Evolutionary conservation across 92 coral and sea anemone species (phyloP), one percentile per base, ranked within the genome.

Genomic region (Virgularia gustaviana): DNA sequence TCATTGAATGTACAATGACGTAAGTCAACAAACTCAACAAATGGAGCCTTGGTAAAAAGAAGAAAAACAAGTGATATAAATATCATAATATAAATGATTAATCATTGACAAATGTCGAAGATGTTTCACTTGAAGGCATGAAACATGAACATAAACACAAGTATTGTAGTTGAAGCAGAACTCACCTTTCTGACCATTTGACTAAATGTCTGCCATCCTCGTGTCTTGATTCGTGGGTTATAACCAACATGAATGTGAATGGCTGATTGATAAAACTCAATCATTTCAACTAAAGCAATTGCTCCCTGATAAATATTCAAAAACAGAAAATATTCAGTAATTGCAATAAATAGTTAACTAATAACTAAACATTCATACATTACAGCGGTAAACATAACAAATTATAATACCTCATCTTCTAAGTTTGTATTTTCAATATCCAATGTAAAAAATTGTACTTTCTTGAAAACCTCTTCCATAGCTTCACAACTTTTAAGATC

Each of bases 1-100:
- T 92, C 98, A 72, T 91, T 92, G 88, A 95, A 92, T 42, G 87
- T 79, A 36, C 96, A 89, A 66, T 89, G 94, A 1, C 96, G 85
- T 37, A 92, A 79, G 62, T 92, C 98, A 72, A 92, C 73, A 63
- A 86, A 92, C 57, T 92, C 85, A 38, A 92, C 38, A 76, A 95
- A 92, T 0, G 84, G 87, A 59, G 98, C 88, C 98, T 92, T 9
- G n/a, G n/a, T n/a, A n/a, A n/a, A n/a, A n/a, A n/a, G n/a, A n/a
- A n/a, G 30, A 3, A 1, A 29, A 44, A 32, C 56, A 63, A n/a
- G n/a, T n/a, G n/a, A n/a, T n/a, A n/a, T n/a, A n/a, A n/a, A n/a
- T n/a, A n/a, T n/a, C n/a, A n/a, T n/a, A n/a, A n/a, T n/a, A n/a
- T n/a, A n/a, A n/a, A n/a, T n/a, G n/a, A n/a, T n/a, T n/a, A n/a